Percentiles rank a stretch among this genome's conserved stretches.
phyloP scores from a whole-genome alignment of 2,888 invertebrate genomes.

The Drosophila diplacantha region DNA sequence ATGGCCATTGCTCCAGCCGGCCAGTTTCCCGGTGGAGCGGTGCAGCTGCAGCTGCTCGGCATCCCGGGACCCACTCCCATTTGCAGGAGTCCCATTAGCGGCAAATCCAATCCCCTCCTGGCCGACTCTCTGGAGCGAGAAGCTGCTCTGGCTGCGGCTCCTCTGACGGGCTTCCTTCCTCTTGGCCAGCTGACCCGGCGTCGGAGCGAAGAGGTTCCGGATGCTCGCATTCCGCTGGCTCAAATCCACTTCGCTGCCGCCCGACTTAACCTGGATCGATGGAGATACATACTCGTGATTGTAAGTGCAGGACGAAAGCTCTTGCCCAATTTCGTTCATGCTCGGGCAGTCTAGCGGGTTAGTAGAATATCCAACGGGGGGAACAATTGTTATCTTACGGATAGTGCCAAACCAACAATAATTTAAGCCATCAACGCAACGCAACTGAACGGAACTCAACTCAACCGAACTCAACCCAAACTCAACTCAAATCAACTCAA shows the following conservation, averaged over 20 bases:
- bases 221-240: conserved; percentile 72
- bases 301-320: conserved; percentile 26
- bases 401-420: conserved; percentile 36
- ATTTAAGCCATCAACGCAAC: conserved; percentile 41
- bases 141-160: conserved; percentile 64
- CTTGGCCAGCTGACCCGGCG: conserved; percentile 50
- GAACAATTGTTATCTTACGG: conserved; percentile 51
- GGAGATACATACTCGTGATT: conserved; percentile 55
- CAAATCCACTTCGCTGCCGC: conserved; percentile 51
- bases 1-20: conserved; percentile 43
- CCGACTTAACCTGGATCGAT: conserved; percentile 65
- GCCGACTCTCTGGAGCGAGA: conserved; percentile 53
- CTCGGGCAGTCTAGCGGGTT: conserved; percentile 46
- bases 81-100: conserved; percentile 9
- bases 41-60: conserved; percentile 25
- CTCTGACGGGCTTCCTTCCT: conserved; percentile 56
- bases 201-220: conserved; percentile 69
- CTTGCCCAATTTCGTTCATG: conserved; percentile 29
- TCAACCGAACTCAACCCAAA: conserved; percentile 22
- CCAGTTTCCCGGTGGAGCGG: conserved; percentile 63
- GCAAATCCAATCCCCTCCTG: conserved; percentile 20
- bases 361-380: conserved; percentile 49
- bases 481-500: conserved; percentile 17
- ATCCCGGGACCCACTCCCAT: conserved; percentile 3
- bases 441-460: conserved; percentile 24